Evolutionary conservation across 2,113 vertebrate species (phyloP), one percentile per base, ranked within the genome.

Genomic region (Pteruthius melanotis): DNA sequence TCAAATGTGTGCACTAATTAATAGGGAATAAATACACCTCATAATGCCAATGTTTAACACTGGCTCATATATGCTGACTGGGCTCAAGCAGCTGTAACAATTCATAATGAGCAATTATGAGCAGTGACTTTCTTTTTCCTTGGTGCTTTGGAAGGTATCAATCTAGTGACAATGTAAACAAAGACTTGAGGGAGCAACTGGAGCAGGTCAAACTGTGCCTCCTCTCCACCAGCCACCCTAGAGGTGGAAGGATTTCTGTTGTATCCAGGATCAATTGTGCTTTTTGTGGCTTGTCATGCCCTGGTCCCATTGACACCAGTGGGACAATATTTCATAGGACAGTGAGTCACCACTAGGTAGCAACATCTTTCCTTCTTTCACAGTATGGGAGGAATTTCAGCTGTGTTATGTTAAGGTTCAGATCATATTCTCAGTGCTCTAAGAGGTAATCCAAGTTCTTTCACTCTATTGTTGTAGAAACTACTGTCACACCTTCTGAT

Each of bases 21-120:
- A 95, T 75, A 86, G 31, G 56, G 74, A 90, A 92, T 87, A 95
- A 94, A 93, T 80, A 89, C 30, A 85, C 23, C 39, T 83, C 42
- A 17, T 65, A 72, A 69, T 82, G 81, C 28, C 77, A 70, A 0
- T 33, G 69, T 45, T 91, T 81, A 87, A 93, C 50, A 69, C 15
- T 52, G 52, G 5, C 54, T 92, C 61, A 31, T 47, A 89, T 89
- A 57, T 4, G 49, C 70, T 97, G 88, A 63, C 70, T 94, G 92
- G 70, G 91, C 59, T 84, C 66, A 57, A 78, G 68, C 9, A 94
- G 20, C 61, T 82, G 72, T 66, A 82, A 76, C 63, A 81, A 61
- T 80, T 77, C 18, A 3, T 90, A 90, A 95, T 44, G 42, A 89
- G 49, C 54, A 84, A 61, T 94, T 95, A 87, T 39, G 37, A 94